Conservation (phyloP, 1,140 invertebrate genomes). For the Eumaeus atala region DNA sequence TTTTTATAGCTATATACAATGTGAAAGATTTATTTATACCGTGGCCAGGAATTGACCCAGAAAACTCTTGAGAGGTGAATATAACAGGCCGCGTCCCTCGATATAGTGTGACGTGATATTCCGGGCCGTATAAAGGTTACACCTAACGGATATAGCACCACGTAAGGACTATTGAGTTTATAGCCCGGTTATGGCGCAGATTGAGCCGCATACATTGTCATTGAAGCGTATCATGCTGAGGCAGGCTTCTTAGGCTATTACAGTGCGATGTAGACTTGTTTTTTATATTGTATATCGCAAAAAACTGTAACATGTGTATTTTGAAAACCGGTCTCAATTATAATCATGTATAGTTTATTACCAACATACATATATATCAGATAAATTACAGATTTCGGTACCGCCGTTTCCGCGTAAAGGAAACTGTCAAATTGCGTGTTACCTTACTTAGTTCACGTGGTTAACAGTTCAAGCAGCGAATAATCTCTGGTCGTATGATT, state of each 20-base stretch:
- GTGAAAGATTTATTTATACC: slow-evolving; percentile 2
- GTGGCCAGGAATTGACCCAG: not conserved
- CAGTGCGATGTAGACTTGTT: no score
- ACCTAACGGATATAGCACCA: slow-evolving; percentile 8
- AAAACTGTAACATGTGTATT: no score
- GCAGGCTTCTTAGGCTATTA: not conserved
- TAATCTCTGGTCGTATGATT: no score
- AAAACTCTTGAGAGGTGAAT: not conserved
- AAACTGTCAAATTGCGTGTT: no score
- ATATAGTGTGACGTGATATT: not conserved
- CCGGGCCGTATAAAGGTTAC: not conserved
- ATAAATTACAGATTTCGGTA: no score
- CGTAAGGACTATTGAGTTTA: no score
- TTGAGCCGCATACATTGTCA: not conserved
- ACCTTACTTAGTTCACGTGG: no score
- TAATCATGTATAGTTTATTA: no score
- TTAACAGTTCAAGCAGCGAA: no score
- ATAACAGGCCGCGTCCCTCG: not conserved
- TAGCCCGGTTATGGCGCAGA: not conserved
- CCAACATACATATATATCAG: no score
- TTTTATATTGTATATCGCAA: not conserved
- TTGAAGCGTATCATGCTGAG: not conserved
- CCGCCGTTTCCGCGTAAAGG: no score
- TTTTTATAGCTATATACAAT: not conserved
- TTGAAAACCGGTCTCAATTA: no score